phyloP scores from a whole-genome alignment of 2,113 vertebrate species.

The Nestor notabilis region DNA sequence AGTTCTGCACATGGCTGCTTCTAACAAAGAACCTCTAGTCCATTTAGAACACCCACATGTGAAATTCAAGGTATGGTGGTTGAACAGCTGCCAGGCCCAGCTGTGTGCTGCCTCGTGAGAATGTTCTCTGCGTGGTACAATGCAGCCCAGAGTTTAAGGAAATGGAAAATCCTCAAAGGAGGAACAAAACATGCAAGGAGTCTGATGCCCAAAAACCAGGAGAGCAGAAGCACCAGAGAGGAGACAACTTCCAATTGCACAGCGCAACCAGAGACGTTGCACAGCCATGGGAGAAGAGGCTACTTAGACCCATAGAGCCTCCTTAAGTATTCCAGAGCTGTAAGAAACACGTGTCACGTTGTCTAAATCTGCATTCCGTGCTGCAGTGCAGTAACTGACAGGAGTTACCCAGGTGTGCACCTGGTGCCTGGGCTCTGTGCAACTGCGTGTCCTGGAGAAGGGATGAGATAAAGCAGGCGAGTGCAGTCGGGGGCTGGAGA shows the following conservation, averaged over 20 bases:
- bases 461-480: fast-evolving
- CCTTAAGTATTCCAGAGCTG: background rate
- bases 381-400: fast-evolving
- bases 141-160: background rate
- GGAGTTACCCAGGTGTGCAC: fast-evolving
- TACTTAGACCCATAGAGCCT: background rate
- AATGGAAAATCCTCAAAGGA: background rate
- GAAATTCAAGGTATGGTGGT: fast-evolving
- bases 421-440: fast-evolving
- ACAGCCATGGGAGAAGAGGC: background rate
- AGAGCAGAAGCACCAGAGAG: background rate
- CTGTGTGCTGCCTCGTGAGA: fast-evolving
- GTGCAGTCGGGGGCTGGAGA: fast-evolving
- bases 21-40: background rate
- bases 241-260: fast-evolving
- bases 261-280: background rate
- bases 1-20: background rate
- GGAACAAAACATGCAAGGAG: background rate
- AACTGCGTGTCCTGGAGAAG: background rate
- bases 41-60: fast-evolving
- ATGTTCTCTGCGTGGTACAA: background rate
- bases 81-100: background rate
- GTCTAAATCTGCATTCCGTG: background rate
- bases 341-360: background rate
- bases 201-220: background rate